Percentiles rank a stretch among this genome's conserved stretches.
These are phyloP conservation scores for Escarpia spicata DNA, from an alignment of 2,888 invertebrate genomes.

Conservation along the genomic window DNA sequence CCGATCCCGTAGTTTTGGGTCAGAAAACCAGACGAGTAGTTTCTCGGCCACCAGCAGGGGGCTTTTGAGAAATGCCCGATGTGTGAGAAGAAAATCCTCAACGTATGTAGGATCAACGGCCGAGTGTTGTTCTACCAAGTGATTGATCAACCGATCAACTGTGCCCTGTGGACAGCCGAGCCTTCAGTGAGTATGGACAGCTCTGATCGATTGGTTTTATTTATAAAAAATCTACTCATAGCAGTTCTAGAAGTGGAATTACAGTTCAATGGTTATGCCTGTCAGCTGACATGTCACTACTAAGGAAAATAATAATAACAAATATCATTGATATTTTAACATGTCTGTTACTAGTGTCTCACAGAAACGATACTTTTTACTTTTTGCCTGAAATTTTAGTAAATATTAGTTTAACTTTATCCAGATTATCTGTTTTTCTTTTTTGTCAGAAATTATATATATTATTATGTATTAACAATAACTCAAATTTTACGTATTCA, in stretches of 20 bases:
- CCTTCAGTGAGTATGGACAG: neutral
- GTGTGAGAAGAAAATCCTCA: slow-evolving; percentile 96
- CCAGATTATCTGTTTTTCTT: neutral
- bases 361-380: neutral
- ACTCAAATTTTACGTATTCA: no score
- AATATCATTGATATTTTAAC: neutral
- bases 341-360: neutral
- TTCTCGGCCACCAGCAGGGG: slow-evolving; percentile 85
- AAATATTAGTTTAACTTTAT: no score
- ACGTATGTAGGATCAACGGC: slow-evolving; percentile 92
- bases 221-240: neutral
- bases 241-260: neutral
- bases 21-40: slow-evolving; percentile 59
- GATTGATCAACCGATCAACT: slow-evolving; percentile 76
- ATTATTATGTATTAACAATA: no score
- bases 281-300: neutral
- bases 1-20: slow-evolving; percentile 62
- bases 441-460: neutral
- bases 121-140: slow-evolving; percentile 94
- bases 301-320: neutral
- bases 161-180: neutral
- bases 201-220: neutral
- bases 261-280: neutral
- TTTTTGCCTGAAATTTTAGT: neutral
- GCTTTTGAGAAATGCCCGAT: slow-evolving; percentile 91